Percentiles rank a stretch among this genome's conserved stretches.
These are phyloP conservation scores for Onychostoma macrolepis DNA, from an alignment of 2,113 vertebrate species.

Conservation along the genomic window DNA sequence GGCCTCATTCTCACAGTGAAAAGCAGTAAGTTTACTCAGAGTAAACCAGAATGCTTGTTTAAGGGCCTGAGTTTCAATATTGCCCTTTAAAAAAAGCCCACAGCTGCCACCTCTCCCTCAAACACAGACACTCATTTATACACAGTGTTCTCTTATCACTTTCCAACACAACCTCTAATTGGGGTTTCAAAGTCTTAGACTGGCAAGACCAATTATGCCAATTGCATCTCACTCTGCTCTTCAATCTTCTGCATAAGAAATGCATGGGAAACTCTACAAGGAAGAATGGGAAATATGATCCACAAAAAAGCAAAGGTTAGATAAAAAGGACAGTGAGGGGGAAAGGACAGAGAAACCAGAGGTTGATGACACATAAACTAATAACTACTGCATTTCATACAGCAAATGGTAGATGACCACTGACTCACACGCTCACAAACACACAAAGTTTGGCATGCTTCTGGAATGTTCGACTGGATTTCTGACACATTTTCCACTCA, in stretches of 20 bases:
- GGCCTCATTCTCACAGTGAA: constrained; percentile 40
- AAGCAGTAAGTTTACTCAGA: constrained; percentile 23
- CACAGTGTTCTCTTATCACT: constrained; percentile 51
- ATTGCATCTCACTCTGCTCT: neutral
- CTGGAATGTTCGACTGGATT: constrained; percentile 25
- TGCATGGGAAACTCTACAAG: neutral
- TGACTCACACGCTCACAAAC: neutral
- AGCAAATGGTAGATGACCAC: constrained; percentile 42
- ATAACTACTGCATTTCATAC: constrained; percentile 33
- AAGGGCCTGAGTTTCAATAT: constrained; percentile 30
- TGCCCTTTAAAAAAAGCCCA: constrained; percentile 14
- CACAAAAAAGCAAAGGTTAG: constrained; percentile 3
- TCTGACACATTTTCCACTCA: constrained; percentile 38
- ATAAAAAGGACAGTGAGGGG: neutral
- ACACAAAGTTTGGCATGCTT: constrained; percentile 29
- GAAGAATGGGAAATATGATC: neutral
- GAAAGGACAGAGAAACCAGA: neutral
- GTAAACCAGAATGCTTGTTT: constrained; percentile 41
- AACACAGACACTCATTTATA: constrained; percentile 10
- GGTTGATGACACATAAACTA: constrained; percentile 46
- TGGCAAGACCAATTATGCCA: constrained; percentile 30
- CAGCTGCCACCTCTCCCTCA: constrained; percentile 30
- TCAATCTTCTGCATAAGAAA: neutral
- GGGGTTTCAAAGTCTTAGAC: constrained; percentile 59
- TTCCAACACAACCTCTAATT: constrained; percentile 63